Percentiles rank a stretch among this genome's conserved stretches.
Conservation (phyloP, 2,797 vertebrate genomes). For the Pangasius djambal region DNA sequence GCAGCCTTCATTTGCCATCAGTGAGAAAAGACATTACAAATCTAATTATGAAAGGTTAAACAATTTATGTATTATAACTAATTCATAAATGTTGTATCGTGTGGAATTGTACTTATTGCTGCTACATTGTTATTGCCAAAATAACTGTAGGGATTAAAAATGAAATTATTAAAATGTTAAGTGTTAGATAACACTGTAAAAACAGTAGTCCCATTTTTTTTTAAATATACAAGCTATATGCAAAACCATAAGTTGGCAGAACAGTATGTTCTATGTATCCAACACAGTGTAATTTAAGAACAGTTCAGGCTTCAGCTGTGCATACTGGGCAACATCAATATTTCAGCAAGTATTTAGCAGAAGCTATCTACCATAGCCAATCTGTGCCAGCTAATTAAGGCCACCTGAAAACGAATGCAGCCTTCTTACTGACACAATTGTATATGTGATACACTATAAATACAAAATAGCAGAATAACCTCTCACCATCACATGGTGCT, state of each 20-base stretch:
- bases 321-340: constrained; percentile 56
- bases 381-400: constrained; percentile 46
- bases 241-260: neutral
- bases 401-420: constrained; percentile 30
- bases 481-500: neutral
- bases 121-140: neutral
- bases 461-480: neutral
- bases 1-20: constrained; percentile 14
- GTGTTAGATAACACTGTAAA: neutral
- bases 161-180: neutral
- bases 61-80: constrained; percentile 15
- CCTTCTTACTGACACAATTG: constrained; percentile 6
- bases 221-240: neutral
- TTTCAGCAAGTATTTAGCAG: constrained; percentile 54
- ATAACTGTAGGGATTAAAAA: neutral
- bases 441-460: constrained; percentile 17
- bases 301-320: constrained; percentile 39
- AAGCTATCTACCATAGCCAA: constrained; percentile 46
- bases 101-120: neutral
- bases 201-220: neutral
- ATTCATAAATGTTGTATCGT: constrained; percentile 13
- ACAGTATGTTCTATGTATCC: neutral
- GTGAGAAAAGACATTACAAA: constrained; percentile 28
- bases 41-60: constrained; percentile 35
- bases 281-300: constrained; percentile 54